Base-by-base conservation (phyloP, 2,888 invertebrate species). In the Leptinotarsa juncta region DNA sequence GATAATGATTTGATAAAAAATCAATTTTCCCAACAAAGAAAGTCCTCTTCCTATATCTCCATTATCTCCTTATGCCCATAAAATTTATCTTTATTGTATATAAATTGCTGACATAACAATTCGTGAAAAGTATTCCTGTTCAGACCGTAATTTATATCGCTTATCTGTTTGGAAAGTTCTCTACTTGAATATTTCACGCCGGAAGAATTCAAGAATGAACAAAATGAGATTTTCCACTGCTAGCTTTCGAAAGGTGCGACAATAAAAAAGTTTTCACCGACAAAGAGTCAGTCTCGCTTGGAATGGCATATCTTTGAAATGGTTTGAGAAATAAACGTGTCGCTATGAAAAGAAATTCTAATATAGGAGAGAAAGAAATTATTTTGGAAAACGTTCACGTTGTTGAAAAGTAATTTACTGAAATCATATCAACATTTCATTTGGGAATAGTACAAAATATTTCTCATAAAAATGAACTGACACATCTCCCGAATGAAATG, bases 21-120 rank as follows among this genome's bases (percentile, higher is more conserved):
- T 72, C 77, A 77, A 77, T 77, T 77, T 74, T 68, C 70, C 49
- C 66, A 60, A 72, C 77, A 68, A 77, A 70, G 65, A 65, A 65
- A 48, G 42, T 67, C 70, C 71, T 65, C 18, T 69, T 49, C 53
- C 66, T 65, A 55, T 70, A 77, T 74, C 20, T 42, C 72, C 60
- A 74, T 77, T 74, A 77, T 72, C 69, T 74, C 67, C 70, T 70
- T 70, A 74, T 72, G 51, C 66, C 65, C 68, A 71, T 75, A 70
- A 72, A 78, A 75, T 78, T 74, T 74, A 73, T 74, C 68, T 77
- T 69, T 73, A 77, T 77, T 73, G 73, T 73, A 73, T 69, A 71
- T 69, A 72, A 74, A 74, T 76, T 70, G 77, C 73, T 71, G 75
- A 77, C 74, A 57, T 74, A 68, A 74, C 71, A 71, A 71, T 74